Base-by-base conservation (phyloP, 1,140 invertebrate species). In the Lamellibrachia luymesi region DNA sequence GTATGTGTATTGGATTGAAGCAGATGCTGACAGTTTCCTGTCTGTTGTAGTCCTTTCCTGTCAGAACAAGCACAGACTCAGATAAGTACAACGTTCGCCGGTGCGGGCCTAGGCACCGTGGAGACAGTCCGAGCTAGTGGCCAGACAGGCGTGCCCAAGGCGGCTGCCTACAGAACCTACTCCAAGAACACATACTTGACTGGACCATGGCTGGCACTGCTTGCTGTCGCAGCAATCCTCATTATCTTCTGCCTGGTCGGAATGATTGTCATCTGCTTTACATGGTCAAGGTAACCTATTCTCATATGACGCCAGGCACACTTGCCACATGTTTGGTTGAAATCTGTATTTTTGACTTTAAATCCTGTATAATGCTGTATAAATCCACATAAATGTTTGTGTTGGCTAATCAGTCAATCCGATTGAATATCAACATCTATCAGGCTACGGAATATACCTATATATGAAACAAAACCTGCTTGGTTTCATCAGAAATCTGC, bases 191-290 rank as follows among this genome's bases (percentile, higher is more conserved):
- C 93, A 8, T 94, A 93, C 90, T 51, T 51, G 94, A 97, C 97
- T 93, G 98, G 98, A 5, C 98, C 98, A 94, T 98, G 98, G 10
- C 98, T 98, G 92, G 98, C 98, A 7, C 96, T 99, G 7, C 98
- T 99, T 92, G 94, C 98, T 49, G 97, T 99, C 38, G 98, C 98
- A 0, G 97, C 97, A 80, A 97, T 99, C 27, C 98, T 99, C 92
- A 97, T 99, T 27, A 97, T 99, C 4, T 97, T 98, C 49, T 98
- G 98, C 2, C 97, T 98, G 25, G 97, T 98, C 92, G 98, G 98
- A 22, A 98, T 98, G 80, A 97, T 98, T 51, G 98, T 99, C 95
- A 98, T 99, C 52, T 98, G 98, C 95, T 97, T 98, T 90, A 98
- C 98, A 0, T 99, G 98, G 98, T 98, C 98, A 93, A 98, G 98